A percentile compares a stretch with the other conserved stretches of the same genome.
Conservation (phyloP, 2,113 vertebrate genomes). For the Aythya baeri region DNA sequence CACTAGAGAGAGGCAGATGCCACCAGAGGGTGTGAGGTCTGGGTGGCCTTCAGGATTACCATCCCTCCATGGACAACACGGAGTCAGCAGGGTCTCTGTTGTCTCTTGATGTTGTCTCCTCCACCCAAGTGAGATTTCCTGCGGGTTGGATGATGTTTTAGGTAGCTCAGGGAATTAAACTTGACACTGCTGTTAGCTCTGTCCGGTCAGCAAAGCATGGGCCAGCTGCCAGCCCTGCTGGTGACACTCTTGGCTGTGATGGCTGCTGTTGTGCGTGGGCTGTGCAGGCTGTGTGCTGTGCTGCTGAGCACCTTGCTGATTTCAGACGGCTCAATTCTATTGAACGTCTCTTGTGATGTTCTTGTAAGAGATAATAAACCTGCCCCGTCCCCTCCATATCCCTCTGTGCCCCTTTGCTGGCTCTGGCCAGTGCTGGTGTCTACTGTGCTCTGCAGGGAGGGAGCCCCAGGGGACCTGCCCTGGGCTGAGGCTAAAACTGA, state of each 20-base stretch:
- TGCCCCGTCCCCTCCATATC: neutral
- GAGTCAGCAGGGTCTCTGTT: fast-evolving
- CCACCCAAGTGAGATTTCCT: neutral
- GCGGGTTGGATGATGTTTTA: neutral
- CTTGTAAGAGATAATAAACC: neutral
- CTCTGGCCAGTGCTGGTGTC: too few species aligned
- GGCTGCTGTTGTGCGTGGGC: neutral
- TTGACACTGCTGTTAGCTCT: neutral
- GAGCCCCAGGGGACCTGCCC: too few species aligned
- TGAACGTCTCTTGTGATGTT: neutral
- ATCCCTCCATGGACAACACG: neutral
- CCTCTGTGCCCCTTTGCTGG: neutral
- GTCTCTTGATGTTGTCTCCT: neutral
- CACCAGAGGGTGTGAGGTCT: neutral
- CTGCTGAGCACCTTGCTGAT: neutral
- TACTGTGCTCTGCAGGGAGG: too few species aligned
- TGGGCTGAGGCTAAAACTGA: neutral
- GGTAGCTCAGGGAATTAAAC: neutral
- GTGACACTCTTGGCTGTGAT: neutral
- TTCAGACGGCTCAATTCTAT: neutral
- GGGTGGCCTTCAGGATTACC: neutral
- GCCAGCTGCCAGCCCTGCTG: neutral
- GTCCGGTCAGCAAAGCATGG: neutral
- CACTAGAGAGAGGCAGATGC: neutral
- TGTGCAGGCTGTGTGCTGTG: neutral